These are phyloP conservation scores for Ornithorhynchus anatinus DNA, from an alignment of 2,113 vertebrate genomes.

Conservation along the genomic window DNA sequence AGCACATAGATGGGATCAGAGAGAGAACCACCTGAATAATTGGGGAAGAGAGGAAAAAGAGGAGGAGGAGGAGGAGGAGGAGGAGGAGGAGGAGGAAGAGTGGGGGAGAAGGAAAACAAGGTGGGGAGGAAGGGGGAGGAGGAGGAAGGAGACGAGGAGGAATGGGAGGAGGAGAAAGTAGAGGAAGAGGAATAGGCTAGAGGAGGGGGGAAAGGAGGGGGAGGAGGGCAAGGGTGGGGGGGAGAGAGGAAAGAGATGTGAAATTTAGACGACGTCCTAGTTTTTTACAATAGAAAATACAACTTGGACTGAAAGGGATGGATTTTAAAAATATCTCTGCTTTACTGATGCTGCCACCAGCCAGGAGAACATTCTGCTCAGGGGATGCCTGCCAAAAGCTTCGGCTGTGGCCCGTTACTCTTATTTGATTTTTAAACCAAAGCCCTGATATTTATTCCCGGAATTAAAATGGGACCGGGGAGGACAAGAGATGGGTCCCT, in stretches of 20 bases:
- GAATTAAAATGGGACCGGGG: slow-evolving; percentile 55
- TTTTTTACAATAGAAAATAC: slow-evolving; percentile 23
- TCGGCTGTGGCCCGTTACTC: slow-evolving; percentile 56
- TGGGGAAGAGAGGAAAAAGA: not conserved
- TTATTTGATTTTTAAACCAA: slow-evolving; percentile 50
- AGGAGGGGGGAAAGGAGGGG: not conserved
- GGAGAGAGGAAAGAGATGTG: not conserved
- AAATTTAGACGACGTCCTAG: not conserved
- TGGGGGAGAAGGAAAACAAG: not conserved
- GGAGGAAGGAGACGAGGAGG: not conserved
- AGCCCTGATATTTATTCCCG: slow-evolving; percentile 50
- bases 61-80: not conserved
- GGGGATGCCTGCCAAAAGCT: slow-evolving; percentile 36
- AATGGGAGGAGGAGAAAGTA: not conserved
- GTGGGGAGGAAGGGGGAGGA: not conserved
- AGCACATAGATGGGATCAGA: not conserved
- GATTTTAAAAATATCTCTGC: slow-evolving; percentile 27
- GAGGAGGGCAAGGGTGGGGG: not conserved
- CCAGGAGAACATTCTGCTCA: slow-evolving; percentile 36
- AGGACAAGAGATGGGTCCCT: slow-evolving; percentile 41
- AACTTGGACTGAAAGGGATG: slow-evolving; percentile 9
- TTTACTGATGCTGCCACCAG: slow-evolving; percentile 39
- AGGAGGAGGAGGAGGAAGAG: not conserved
- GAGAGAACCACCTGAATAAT: not conserved
- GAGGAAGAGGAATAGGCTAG: not conserved